Conservation (phyloP, 2,797 vertebrate genomes). For the Phylloscopus collybita region DNA sequence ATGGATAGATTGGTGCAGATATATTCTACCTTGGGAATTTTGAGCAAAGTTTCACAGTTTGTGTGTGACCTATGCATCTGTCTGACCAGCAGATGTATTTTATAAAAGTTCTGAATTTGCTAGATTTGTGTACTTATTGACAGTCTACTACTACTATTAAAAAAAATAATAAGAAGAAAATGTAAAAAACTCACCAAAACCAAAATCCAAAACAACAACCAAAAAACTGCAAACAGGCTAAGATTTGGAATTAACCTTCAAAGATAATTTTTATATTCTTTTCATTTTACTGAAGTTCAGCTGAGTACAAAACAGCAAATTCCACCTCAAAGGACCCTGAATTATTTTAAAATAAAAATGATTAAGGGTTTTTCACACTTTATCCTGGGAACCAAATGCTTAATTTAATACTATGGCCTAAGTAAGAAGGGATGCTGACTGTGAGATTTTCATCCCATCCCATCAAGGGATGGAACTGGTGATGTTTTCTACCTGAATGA, state of each 20-base stretch:
- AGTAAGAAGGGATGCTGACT: background rate
- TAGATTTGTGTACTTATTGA: background rate
- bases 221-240: background rate
- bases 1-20: background rate
- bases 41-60: background rate
- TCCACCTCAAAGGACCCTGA: background rate
- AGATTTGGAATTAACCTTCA: background rate
- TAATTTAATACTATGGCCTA: background rate
- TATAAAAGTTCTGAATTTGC: background rate
- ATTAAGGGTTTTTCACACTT: background rate
- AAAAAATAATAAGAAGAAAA: too few species aligned
- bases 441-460: background rate
- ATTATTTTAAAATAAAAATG: background rate
- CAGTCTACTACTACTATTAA: background rate
- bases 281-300: background rate
- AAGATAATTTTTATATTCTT: background rate
- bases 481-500: background rate
- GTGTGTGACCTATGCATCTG: background rate
- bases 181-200: background rate
- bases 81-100: background rate
- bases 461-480: background rate
- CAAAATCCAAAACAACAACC: background rate
- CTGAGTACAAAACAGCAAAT: background rate
- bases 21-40: background rate
- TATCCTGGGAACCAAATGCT: background rate